Conservation (phyloP, 2,888 invertebrate genomes). For the Thymelicus lineola region DNA sequence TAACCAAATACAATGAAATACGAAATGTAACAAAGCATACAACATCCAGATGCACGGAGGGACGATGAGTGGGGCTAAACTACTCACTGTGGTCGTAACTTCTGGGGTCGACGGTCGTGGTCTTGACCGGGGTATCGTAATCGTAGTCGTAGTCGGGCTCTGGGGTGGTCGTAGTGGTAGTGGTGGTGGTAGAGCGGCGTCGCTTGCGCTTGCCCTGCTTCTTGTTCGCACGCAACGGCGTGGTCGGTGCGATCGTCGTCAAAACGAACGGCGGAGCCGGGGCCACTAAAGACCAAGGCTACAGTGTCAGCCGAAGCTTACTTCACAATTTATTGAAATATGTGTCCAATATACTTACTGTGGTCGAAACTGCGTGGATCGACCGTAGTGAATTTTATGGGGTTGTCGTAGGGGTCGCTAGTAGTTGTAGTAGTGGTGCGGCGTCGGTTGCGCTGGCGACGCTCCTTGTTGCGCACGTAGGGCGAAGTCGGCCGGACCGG, state of each 20-base stretch:
- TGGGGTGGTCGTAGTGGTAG: conserved; percentile 26
- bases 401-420: conserved; percentile 9
- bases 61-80: conserved; percentile 30
- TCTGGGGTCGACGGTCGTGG: conserved; percentile 29
- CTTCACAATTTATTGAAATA: conserved; percentile 8
- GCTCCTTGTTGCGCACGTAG: conserved; percentile 54
- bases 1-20: not conserved
- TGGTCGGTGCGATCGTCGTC: conserved; percentile 28
- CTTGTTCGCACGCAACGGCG: conserved; percentile 23
- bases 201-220: conserved; percentile 31
- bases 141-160: conserved; percentile 33
- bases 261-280: conserved; percentile 24
- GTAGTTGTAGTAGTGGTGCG: conserved; percentile 68
- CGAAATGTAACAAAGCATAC: conserved; percentile 37
- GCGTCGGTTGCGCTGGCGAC: conserved; percentile 62
- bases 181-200: conserved; percentile 31
- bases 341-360: conserved; percentile 53
- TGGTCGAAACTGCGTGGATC: conserved; percentile 61
- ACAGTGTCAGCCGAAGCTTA: conserved; percentile 29
- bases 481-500: conserved; percentile 48
- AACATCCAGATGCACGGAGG: conserved; percentile 35
- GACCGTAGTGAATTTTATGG: conserved; percentile 20
- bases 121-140: conserved; percentile 28
- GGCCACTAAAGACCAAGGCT: conserved; percentile 37
- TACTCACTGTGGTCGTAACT: conserved; percentile 35